Base-by-base conservation (phyloP, 2,797 vertebrate genomes). In the Pristis pectinata region DNA sequence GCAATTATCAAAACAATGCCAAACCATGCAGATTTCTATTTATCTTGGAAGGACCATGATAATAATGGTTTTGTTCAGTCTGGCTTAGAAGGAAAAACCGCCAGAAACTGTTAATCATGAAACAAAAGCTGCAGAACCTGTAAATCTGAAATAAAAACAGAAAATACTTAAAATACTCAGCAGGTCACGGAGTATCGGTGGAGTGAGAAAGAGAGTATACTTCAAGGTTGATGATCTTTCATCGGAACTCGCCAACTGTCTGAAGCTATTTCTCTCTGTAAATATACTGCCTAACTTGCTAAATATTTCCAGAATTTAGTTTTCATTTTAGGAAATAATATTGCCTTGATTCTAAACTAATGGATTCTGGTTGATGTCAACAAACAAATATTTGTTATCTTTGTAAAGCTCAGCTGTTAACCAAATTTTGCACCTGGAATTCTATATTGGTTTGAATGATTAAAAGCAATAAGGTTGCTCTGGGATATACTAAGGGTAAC, bases 321-420 rank as follows among this genome's bases (percentile, higher is more conserved):
- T 72, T 72, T 27, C 7, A 30, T 24, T 72, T 72, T 24, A 19
- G 19, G 24, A 72, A 24, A 72, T 24, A 22, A 72, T 74, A 93
- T 24, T 30, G 70, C 3, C 41, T 34, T 72, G 37, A 49, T 74
- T 27, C 53, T n/a, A 91, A 89, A 37, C 41, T 64, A 59, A 64
- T 37, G 92, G 67, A 93, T 34, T 74, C 67, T 72, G 91, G 61
- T 44, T 74, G 70, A 93, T 24, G 70, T 91, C 92, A 74, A 22
- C 49, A 34, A 93, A 49, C 41, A 74, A 93, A 74, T 24, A 56
- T 76, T 76, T 74, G 92, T 27, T 34, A 53, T n/a, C 27, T 34
- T 94, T 49, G 92, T 64, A 53, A 76, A 74, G n/a, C 41, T 37
- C 70, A 53, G 13, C 67, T 76, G 44, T 49, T 72, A 93, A 72